phyloP scores from a whole-genome alignment of 1,140 invertebrate genomes.

The Aphis craccivora region DNA sequence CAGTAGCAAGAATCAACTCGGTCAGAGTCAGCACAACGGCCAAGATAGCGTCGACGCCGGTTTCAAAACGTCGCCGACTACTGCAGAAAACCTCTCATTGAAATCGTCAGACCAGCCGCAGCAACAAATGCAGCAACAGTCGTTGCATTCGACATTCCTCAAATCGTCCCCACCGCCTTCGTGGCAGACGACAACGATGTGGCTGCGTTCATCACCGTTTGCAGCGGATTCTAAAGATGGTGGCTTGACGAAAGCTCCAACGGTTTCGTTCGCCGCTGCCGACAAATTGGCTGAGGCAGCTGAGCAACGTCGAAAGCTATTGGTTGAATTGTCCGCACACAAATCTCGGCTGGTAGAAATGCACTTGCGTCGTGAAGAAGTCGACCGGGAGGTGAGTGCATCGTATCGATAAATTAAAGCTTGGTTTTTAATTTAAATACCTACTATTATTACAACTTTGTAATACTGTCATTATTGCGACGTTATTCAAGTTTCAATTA shows the following conservation, averaged over 20 bases:
- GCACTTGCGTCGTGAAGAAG: conserved; percentile 39
- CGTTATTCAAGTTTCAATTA: too few species aligned
- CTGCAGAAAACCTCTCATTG: not conserved
- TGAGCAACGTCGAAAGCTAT: not conserved
- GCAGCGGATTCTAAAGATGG: not conserved
- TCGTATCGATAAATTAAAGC: too few species aligned
- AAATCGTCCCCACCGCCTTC: not conserved
- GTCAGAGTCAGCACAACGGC: not conserved
- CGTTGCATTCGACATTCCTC: not conserved
- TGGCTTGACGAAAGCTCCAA: not conserved
- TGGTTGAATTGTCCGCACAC: conserved; percentile 24
- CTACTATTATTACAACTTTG: not conserved
- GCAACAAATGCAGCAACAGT: not conserved
- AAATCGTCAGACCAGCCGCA: not conserved
- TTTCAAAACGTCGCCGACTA: not conserved
- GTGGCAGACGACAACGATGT: not conserved
- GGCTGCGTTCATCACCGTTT: conserved; percentile 32
- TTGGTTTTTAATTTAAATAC: too few species aligned
- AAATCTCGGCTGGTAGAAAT: conserved; percentile 42
- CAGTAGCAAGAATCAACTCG: not conserved
- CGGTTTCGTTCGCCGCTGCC: not conserved
- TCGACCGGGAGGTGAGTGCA: conserved; percentile 35
- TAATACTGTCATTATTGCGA: too few species aligned
- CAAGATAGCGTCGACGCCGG: not conserved
- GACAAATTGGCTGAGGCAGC: not conserved